Conservation (phyloP, 2,888 invertebrate genomes). For the Pogonocherus hispidulus region DNA sequence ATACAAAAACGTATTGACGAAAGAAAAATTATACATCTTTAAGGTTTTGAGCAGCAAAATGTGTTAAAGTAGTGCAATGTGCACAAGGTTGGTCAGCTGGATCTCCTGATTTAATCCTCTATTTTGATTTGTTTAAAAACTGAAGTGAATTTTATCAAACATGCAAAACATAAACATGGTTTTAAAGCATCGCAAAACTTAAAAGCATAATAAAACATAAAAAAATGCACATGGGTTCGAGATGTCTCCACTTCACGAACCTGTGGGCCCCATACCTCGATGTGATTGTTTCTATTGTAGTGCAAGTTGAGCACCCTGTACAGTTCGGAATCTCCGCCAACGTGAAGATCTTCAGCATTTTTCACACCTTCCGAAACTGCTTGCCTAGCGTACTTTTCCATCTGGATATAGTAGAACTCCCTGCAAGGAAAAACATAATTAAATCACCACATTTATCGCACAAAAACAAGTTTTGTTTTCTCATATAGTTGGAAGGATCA, state of each 20-base stretch:
- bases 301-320: conserved; percentile 98
- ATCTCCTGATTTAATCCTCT: neutral
- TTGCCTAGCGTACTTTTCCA: conserved; percentile 99
- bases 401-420: conserved; percentile 99
- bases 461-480: no score
- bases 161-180: no score
- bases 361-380: conserved; percentile 97
- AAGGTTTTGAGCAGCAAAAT: no score
- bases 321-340: conserved; percentile 95
- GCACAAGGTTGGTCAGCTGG: neutral
- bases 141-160: no score
- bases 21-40: no score
- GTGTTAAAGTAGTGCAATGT: no score
- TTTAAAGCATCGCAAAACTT: no score
- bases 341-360: conserved; percentile 92
- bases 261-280: conserved; percentile 86
- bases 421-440: conserved; percentile 73
- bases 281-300: conserved; percentile 97
- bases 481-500: no score
- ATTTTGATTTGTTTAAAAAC: no score
- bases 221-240: conserved; percentile 37
- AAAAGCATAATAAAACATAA: no score
- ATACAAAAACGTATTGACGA: no score
- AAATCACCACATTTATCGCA: no score
- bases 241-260: conserved; percentile 71